Evolutionary conservation across 2,797 vertebrate species (phyloP), one percentile per base, ranked within the genome.

Genomic region (Gymnoscopelus braueri): DNA sequence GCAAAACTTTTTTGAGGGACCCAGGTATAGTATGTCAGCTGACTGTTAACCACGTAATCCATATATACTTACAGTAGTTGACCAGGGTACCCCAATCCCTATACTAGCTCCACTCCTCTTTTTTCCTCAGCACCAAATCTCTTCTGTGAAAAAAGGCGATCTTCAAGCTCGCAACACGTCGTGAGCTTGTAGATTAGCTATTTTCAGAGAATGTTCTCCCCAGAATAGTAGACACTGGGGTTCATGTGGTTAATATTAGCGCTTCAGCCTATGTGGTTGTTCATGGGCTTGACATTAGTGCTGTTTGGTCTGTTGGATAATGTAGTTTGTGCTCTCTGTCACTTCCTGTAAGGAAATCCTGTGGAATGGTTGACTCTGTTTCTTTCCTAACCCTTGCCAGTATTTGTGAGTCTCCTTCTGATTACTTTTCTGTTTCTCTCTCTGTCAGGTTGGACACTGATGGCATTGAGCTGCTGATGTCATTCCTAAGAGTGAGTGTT

Each of bases 401-500:
- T 81, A 74, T 86, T 72, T 80, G 71, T 85, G 86, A 84, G 74
- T 84, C 81, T 82, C 56, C 29, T 48, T 23, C 3, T 50, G 39
- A 15, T 39, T 35, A 15, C 52, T 8, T 69, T 19, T 56, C 24
- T 19, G 19, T 12, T 8, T 57, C 15, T 55, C 56, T 19, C 29
- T 15, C 9, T 57, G 39, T 49, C 78, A 98, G 97, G 89, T 91
- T 98, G 94, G 97, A 98, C 91, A 95, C 90, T 0, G 97, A 98
- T 91, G 97, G 97, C 89, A 96, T 98, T 69, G 96, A 97, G 75
- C 89, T 98, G 89, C 94, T 98, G 94, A 92, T 93, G 63, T 96
- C 94, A 88, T 98, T 98, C 92, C 96, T 98, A 89, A 96, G 95
- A 92, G 97, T 98, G 93, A 95, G 95, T 91, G 60, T 62, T 48